Evolutionary conservation across 1,140 invertebrate species (phyloP).

Genomic region (Danaus melanippus): DNA sequence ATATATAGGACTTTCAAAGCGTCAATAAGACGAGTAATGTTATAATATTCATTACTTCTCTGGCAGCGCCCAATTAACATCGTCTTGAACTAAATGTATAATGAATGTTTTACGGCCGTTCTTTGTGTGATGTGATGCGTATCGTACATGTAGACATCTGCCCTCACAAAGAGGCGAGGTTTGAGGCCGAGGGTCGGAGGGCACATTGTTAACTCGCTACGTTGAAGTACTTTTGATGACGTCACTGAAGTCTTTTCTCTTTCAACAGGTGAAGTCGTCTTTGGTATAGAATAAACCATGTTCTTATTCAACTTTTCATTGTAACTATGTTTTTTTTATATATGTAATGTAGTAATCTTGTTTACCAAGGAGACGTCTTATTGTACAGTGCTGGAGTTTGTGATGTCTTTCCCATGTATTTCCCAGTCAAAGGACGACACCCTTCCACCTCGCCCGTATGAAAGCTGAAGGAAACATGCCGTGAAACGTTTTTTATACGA

Average conservation of each 20-base stretch:
- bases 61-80: no score
- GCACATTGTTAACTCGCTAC: conserved; percentile 61
- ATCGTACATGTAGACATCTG: conserved; percentile 21
- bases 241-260: conserved; percentile 26
- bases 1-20: no score
- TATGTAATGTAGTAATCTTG: conserved; percentile 1
- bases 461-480: conserved; percentile 55
- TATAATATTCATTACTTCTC: no score
- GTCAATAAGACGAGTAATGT: no score
- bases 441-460: conserved; percentile 54
- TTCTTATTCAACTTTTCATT: not conserved
- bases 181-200: conserved; percentile 45
- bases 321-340: not conserved
- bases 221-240: conserved; percentile 59
- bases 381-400: no score
- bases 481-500: conserved; percentile 37
- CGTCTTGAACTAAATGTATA: no score
- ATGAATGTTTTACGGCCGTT: no score
- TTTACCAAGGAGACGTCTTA: no score
- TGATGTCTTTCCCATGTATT: not conserved
- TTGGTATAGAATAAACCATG: conserved; percentile 15
- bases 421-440: conserved; percentile 44
- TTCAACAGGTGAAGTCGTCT: conserved; percentile 31
- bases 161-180: conserved; percentile 56
- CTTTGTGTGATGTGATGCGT: conserved; percentile 27